Base-by-base conservation (phyloP, 2,113 vertebrate species). In the Odocoileus virginianus region DNA sequence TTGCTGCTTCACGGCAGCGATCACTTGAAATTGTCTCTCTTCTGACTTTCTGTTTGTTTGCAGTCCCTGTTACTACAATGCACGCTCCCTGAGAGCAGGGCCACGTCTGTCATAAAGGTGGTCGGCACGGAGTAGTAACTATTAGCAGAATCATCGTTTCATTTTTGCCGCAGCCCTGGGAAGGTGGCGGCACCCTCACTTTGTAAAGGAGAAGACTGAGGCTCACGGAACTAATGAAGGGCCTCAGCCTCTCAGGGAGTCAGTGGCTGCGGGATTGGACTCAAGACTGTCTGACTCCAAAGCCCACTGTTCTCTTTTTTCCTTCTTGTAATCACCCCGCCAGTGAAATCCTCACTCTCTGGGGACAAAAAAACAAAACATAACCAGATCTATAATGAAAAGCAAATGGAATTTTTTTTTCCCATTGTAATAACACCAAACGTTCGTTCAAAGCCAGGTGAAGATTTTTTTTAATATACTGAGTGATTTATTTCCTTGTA, bases 301-400 rank as follows among this genome's bases (percentile, higher is more conserved):
- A 45, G 27, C 78, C 2, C 0, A 7, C 21, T 15, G 5, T 17
- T 4, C 28, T 40, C 47, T n/a, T 55, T n/a, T 50, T n/a, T 14
- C 43, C 11, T 55, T 33, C 47, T 60, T 81, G 84, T 15, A 82
- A 23, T 55, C 91, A 91, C n/a, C 85, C 54, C 36, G 15, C n/a
- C 12, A 9, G 4, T 27, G 43, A 78, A 91, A 54, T 30, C n/a
- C 54, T 71, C 13, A 36, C 36, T 94, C 76, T 88, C 96, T 30
- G 50, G 74, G 52, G 36, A 95, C 76, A 45, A 71, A 81, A 58
- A 89, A 96, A 88, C 64, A 95, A 81, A 94, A 76, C 17, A 84
- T 85, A 67, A 79, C 28, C 84, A 54, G 81, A 71, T 82, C 92
- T 87, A 52, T 89, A 96, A 96, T 91, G 97, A 82, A 97, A 97